phyloP scores from a whole-genome alignment of 2,797 vertebrate genomes.

The Notamacropus eugenii region DNA sequence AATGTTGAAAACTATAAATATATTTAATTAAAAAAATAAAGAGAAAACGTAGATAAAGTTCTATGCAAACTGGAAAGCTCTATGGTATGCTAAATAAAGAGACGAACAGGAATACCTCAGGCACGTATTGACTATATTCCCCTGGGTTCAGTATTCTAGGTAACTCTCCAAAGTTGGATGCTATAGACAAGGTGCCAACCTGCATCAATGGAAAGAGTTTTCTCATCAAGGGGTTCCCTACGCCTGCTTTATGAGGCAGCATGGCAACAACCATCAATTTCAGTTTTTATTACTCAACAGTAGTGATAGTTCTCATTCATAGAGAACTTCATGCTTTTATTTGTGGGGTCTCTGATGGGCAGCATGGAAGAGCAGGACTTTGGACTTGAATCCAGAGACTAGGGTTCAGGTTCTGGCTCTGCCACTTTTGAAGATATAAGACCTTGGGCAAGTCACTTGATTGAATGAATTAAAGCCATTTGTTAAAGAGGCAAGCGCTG shows the following conservation, averaged over 20 bases:
- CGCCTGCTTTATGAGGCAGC: not conserved
- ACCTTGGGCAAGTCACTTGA: not conserved
- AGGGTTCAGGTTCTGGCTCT: not conserved
- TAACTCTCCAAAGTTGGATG: not conserved
- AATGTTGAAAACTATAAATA: too few species aligned
- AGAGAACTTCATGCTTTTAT: not conserved
- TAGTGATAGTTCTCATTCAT: not conserved
- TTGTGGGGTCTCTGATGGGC: not conserved
- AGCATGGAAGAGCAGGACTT: not conserved
- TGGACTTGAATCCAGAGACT: not conserved
- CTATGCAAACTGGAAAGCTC: not conserved
- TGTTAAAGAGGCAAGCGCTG: not conserved
- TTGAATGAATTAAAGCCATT: not conserved
- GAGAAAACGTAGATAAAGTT: not conserved
- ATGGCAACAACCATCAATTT: not conserved
- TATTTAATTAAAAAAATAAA: too few species aligned
- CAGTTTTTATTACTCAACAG: not conserved
- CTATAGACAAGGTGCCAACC: not conserved
- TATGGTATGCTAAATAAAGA: not conserved
- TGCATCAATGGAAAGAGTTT: not conserved
- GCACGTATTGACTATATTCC: not conserved
- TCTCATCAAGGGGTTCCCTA: not conserved
- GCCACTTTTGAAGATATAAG: slow-evolving; percentile 22
- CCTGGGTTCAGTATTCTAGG: not conserved
- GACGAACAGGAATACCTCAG: not conserved